phyloP scores from a whole-genome alignment of 1,140 invertebrate species.

The Octopus sinensis region DNA sequence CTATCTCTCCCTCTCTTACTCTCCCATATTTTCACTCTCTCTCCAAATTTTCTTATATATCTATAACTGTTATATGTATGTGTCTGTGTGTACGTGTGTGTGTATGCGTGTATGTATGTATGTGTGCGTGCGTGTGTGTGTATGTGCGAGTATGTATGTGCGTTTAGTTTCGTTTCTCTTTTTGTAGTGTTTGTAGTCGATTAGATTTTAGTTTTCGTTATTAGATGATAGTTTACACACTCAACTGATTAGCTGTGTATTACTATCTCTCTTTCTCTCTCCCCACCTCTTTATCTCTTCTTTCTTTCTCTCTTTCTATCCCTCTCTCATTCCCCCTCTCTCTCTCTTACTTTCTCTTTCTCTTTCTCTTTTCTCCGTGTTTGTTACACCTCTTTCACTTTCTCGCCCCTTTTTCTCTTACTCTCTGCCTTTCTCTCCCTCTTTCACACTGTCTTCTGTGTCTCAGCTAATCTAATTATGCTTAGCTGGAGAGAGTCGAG shows the following conservation, averaged over 20 bases:
- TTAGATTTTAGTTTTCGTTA: background rate
- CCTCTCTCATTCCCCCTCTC: background rate
- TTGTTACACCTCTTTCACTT: background rate
- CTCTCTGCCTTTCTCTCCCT: slow-evolving; percentile 3
- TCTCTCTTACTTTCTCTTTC: background rate
- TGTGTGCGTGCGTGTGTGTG: background rate
- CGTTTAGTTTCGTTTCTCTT: background rate
- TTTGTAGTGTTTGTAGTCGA: background rate
- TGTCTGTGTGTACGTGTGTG: background rate
- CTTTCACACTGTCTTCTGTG: background rate
- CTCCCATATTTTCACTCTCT: background rate
- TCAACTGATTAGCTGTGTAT: background rate
- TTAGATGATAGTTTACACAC: background rate
- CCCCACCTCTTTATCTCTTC: no score
- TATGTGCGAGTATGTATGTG: background rate
- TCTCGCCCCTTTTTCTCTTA: background rate
- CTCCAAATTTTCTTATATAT: background rate
- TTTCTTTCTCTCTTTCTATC: background rate
- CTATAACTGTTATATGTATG: background rate
- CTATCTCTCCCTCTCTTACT: background rate
- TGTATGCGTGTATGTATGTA: background rate
- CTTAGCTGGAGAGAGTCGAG: no score
- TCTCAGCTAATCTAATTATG: no score
- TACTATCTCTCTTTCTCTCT: background rate
- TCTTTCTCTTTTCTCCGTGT: background rate